A percentile compares a stretch with the other conserved stretches of the same genome.
Evolutionary conservation across 2,797 vertebrate genomes (phyloP).

Genomic region (Pelobates cultripes): DNA sequence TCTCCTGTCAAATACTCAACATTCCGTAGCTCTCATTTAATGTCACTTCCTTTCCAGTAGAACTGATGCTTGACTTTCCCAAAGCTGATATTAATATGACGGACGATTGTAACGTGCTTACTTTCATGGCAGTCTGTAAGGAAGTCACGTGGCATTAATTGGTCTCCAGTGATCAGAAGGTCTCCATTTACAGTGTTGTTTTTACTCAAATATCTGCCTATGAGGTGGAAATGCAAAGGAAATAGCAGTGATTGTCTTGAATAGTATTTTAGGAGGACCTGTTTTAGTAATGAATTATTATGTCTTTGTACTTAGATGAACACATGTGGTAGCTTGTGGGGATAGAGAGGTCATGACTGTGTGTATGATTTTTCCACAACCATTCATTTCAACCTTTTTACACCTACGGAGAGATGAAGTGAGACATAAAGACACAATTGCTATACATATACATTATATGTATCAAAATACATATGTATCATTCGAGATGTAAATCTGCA

Average conservation of each 20-base stretch:
- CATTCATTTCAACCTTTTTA: conserved; percentile 30
- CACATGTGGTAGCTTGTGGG: conserved; percentile 68
- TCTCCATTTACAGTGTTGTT: conserved; percentile 94
- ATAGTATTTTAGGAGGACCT: conserved; percentile 76
- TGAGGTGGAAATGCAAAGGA: conserved; percentile 95
- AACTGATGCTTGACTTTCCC: conserved; percentile 87
- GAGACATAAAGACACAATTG: conserved; percentile 34
- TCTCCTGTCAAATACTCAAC: conserved; percentile 78
- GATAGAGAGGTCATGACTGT: conserved; percentile 40
- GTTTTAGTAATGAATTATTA: conserved; percentile 85
- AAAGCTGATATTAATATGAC: conserved; percentile 99
- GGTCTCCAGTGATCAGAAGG: conserved; percentile 82
- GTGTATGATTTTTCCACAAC: conserved; percentile 33
- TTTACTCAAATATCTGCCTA: conserved; percentile 91
- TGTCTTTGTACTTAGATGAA: conserved; percentile 76
- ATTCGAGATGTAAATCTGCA: neutral
- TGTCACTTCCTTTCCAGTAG: conserved; percentile 83
- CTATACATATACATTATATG: conserved; percentile 1
- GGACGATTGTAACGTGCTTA: conserved; percentile 97
- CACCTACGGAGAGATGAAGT: conserved; percentile 47
- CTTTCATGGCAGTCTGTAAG: conserved; percentile 96
- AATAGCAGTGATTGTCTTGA: conserved; percentile 84
- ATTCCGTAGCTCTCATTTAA: conserved; percentile 89
- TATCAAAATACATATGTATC: conserved; percentile 6
- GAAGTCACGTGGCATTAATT: conserved; percentile 98